These are phyloP conservation scores for Sinocyclocheilus grahami DNA, from an alignment of 2,113 vertebrate species.

Conservation along the genomic window DNA sequence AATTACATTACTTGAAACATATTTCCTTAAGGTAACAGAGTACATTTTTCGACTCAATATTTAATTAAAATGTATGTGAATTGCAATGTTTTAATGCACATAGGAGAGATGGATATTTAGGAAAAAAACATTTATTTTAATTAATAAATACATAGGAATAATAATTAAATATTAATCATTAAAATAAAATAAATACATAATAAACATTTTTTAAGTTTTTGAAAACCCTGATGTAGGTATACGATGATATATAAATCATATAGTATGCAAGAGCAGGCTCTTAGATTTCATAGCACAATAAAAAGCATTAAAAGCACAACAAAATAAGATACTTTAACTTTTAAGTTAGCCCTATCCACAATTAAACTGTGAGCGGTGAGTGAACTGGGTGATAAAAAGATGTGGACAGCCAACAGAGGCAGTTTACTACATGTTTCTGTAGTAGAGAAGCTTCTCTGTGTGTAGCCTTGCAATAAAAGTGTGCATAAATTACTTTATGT, in stretches of 20 bases:
- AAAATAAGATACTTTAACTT: neutral
- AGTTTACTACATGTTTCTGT: constrained; percentile 49
- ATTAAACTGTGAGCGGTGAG: neutral
- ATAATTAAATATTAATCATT: too few species aligned
- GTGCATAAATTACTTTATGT: constrained; percentile 99
- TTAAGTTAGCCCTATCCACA: neutral
- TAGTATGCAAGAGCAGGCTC: neutral
- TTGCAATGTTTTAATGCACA: too few species aligned
- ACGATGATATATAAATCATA: neutral
- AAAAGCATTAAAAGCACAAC: neutral
- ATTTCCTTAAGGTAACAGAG: neutral
- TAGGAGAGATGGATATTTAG: too few species aligned
- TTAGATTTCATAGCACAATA: neutral
- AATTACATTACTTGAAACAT: neutral
- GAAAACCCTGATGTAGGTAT: neutral
- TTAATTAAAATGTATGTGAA: too few species aligned
- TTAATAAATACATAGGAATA: too few species aligned
- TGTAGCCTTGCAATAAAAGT: constrained; percentile 87
- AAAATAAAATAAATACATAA: neutral
- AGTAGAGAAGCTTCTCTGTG: constrained; percentile 81
- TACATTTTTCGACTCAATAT: too few species aligned
- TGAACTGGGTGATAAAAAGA: constrained; percentile 29
- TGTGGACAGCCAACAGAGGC: constrained; percentile 36
- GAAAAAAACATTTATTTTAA: too few species aligned
- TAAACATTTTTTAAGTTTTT: neutral